Conservation (phyloP, 2,797 vertebrate genomes). For the Sphenodon punctatus region DNA sequence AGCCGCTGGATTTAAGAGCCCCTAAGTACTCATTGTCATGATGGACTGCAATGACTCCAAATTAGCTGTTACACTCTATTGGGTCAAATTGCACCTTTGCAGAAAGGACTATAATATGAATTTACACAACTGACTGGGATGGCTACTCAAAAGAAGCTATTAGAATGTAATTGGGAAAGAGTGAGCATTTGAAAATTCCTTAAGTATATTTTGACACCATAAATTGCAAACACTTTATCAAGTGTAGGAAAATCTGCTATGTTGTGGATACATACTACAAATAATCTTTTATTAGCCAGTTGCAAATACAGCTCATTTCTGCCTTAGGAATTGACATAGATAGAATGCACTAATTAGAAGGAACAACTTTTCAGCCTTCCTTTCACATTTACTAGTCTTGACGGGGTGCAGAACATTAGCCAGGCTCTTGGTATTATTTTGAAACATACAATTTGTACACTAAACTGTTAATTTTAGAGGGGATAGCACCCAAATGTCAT, state of each 20-base stretch:
- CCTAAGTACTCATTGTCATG: neutral
- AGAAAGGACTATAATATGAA: neutral
- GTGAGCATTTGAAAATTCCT: neutral
- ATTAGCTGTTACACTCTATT: neutral
- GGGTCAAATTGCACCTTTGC: neutral
- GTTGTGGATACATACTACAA: neutral
- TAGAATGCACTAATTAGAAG: neutral
- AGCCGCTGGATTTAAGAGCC: neutral
- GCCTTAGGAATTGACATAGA: neutral
- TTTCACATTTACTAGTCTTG: neutral
- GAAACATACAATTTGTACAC: no score
- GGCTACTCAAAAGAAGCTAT: neutral
- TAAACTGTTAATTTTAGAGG: no score
- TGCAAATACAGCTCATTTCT: neutral
- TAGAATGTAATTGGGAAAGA: neutral
- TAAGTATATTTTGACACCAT: neutral
- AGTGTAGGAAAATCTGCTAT: neutral
- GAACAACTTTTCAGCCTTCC: neutral
- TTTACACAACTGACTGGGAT: neutral
- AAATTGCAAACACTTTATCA: neutral
- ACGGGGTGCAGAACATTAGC: neutral
- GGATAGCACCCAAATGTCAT: no score
- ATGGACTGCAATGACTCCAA: neutral
- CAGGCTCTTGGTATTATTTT: no score
- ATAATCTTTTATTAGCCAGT: neutral